Evolutionary conservation across 2,797 vertebrate genomes (phyloP).

Genomic region (Tadarida brasiliensis): DNA sequence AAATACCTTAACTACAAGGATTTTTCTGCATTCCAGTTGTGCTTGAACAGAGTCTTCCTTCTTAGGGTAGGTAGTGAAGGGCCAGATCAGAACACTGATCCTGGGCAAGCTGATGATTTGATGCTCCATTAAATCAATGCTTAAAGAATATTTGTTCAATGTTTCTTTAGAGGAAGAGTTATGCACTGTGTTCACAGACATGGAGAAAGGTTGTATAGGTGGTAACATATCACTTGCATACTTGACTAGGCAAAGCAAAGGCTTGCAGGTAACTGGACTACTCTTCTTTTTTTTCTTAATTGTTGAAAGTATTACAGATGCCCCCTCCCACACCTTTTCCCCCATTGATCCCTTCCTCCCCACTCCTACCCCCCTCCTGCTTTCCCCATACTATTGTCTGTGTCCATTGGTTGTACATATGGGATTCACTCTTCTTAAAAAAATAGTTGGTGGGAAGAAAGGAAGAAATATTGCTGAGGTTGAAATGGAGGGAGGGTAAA

Average conservation of each 20-base stretch:
- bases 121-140: slow-evolving; percentile 21
- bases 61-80: neutral
- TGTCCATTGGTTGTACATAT: no score
- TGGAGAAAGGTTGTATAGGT: neutral
- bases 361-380: no score
- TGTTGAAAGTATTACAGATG: no score
- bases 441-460: neutral
- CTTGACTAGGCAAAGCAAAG: slow-evolving; percentile 17
- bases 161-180: slow-evolving; percentile 1
- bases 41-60: neutral
- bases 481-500: neutral
- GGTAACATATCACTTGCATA: neutral
- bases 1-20: neutral
- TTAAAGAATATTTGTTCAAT: neutral
- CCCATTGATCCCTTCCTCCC: no score
- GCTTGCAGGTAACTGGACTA: neutral
- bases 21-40: slow-evolving; percentile 10
- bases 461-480: neutral
- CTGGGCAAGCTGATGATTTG: neutral
- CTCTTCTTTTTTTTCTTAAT: no score
- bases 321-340: no score
- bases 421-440: neutral
- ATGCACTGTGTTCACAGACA: neutral
- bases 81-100: neutral
- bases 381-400: no score